Evolutionary conservation across 2,797 vertebrate species (phyloP).

Genomic region (Thripadectes ignobilis): DNA sequence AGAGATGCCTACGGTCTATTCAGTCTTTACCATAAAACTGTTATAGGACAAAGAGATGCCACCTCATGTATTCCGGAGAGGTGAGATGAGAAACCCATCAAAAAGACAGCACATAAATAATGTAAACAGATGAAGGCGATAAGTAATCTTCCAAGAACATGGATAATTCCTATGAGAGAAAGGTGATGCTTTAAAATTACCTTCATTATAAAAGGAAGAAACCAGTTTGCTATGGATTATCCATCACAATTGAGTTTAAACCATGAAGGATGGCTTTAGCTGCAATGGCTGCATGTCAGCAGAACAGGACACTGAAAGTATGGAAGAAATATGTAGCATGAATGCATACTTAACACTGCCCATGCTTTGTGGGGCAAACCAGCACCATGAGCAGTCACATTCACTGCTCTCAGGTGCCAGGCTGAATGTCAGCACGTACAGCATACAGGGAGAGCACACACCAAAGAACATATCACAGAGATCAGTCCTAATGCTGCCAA

Average conservation of each 20-base stretch:
- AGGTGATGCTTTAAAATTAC: not conserved
- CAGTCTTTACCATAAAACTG: not conserved
- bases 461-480: fast-evolving
- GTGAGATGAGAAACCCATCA: not conserved
- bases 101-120: not conserved
- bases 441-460: not conserved
- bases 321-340: fast-evolving
- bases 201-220: not conserved
- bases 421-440: not conserved
- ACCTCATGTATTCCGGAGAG: not conserved
- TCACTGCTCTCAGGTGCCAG: not conserved
- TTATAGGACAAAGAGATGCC: not conserved
- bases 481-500: not conserved
- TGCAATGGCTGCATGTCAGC: not conserved
- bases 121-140: not conserved
- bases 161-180: not conserved
- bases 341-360: not conserved
- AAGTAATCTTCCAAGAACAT: not conserved
- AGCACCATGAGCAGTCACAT: not conserved
- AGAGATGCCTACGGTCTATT: not conserved
- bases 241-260: not conserved
- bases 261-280: not conserved
- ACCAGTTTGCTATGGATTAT: not conserved
- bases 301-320: not conserved
- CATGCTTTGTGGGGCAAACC: not conserved